phyloP scores from a whole-genome alignment of 2,797 vertebrate species.

The Nasua narica region DNA sequence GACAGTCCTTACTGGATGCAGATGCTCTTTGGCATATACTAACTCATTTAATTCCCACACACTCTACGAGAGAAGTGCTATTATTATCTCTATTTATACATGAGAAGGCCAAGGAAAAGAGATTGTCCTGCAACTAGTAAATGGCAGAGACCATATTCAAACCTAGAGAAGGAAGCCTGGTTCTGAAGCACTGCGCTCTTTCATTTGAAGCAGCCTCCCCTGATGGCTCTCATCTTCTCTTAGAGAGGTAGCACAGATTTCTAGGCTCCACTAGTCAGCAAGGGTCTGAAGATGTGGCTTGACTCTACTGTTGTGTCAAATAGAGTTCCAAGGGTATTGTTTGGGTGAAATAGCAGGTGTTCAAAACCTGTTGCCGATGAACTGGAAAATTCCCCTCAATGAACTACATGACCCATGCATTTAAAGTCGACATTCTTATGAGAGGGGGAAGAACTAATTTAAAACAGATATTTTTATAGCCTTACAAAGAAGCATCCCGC shows the following conservation, averaged over 20 bases:
- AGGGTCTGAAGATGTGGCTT: neutral
- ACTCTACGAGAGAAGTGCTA: neutral
- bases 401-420: neutral
- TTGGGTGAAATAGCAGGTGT: neutral
- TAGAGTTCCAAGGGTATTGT: neutral
- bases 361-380: neutral
- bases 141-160: neutral
- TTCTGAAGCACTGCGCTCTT: neutral
- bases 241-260: neutral
- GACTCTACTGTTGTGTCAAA: neutral
- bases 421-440: neutral
- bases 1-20: neutral
- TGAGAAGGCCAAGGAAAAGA: neutral
- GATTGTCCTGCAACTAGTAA: neutral
- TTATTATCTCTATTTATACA: neutral
- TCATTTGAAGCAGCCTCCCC: neutral
- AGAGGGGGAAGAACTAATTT: neutral
- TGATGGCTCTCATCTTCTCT: rapidly evolving
- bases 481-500: neutral
- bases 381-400: neutral
- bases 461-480: neutral
- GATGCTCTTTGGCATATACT: neutral
- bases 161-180: neutral
- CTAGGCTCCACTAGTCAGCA: neutral
- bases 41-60: neutral